Evolutionary conservation across 2,888 invertebrate genomes (phyloP).

Genomic region (Scrobipalpa atriplicella): DNA sequence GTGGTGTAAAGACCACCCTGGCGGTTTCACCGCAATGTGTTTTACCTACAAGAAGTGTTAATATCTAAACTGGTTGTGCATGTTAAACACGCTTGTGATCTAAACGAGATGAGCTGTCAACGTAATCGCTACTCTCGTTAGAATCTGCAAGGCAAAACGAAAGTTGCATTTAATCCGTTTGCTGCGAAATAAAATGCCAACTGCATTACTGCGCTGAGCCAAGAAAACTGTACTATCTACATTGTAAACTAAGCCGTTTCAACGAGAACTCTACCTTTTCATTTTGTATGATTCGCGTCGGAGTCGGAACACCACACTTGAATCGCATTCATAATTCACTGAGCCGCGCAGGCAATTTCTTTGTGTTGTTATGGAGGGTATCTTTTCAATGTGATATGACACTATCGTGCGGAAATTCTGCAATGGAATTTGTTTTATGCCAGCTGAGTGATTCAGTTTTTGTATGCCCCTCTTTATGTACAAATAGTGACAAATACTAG

Average conservation of each 20-base stretch:
- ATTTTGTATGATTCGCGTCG: slow-evolving; percentile 49
- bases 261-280: slow-evolving; percentile 42
- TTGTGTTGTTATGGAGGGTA: slow-evolving; percentile 45
- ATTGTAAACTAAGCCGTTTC: slow-evolving; percentile 46
- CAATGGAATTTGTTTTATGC: neutral
- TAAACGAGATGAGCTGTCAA: slow-evolving; percentile 22
- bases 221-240: slow-evolving; percentile 46
- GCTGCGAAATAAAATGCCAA: slow-evolving; percentile 34
- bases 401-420: slow-evolving; percentile 35
- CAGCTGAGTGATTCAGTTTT: neutral
- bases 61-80: slow-evolving; percentile 18
- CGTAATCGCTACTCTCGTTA: slow-evolving; percentile 16
- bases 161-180: slow-evolving; percentile 30
- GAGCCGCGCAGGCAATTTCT: slow-evolving; percentile 43
- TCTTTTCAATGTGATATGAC: slow-evolving; percentile 39
- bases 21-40: slow-evolving; percentile 6
- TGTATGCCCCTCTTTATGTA: neutral
- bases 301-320: slow-evolving; percentile 46
- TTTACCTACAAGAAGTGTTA: slow-evolving; percentile 7
- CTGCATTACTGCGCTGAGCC: slow-evolving; percentile 40
- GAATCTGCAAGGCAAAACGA: slow-evolving; percentile 23
- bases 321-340: slow-evolving; percentile 51
- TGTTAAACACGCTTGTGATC: slow-evolving; percentile 19
- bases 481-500: slow-evolving; percentile 28
- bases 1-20: slow-evolving; percentile 23